phyloP scores from a whole-genome alignment of 92 coral and sea anemone species.

The Zoanthus gigantus region DNA sequence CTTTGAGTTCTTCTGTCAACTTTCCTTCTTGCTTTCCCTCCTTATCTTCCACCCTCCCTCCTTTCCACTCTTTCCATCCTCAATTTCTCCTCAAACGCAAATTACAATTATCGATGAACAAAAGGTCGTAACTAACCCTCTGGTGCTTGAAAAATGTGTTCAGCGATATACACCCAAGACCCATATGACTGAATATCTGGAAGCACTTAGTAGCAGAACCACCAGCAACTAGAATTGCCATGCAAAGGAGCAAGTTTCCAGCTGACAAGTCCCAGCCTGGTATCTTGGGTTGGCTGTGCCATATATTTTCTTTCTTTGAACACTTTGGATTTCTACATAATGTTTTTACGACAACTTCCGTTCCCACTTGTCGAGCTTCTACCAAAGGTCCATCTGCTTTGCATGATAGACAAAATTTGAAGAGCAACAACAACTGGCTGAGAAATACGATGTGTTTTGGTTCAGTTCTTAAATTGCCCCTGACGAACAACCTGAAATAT shows the following conservation, averaged over 20 bases:
- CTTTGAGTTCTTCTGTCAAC: too few relatives aligned
- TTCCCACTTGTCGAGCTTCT: conserved; percentile 56
- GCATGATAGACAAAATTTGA: conserved; percentile 63
- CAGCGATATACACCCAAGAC: conserved; percentile 65
- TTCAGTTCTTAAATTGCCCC: conserved; percentile 64
- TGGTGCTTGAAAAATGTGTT: conserved; percentile 71
- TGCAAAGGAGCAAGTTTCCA: conserved; percentile 69
- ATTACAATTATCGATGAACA: too few relatives aligned
- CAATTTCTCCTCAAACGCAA: not conserved
- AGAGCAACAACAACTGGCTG: conserved; percentile 59
- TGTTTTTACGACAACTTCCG: conserved; percentile 52
- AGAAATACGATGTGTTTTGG: conserved; percentile 71
- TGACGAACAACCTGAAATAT: conserved; percentile 38
- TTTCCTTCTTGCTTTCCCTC: too few relatives aligned
- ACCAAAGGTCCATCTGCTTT: conserved; percentile 58
- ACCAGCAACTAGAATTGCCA: conserved; percentile 74
- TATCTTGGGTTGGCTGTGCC: conserved; percentile 74
- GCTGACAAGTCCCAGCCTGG: conserved; percentile 59
- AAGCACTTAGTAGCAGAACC: conserved; percentile 65
- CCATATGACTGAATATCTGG: conserved; percentile 71
- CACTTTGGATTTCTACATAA: conserved; percentile 67
- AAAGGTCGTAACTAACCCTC: conserved; percentile 40
- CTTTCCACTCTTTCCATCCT: not conserved
- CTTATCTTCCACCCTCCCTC: not conserved
- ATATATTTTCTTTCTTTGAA: conserved; percentile 36